phyloP scores from a whole-genome alignment of 2,113 vertebrate species.

The Crotalus tigris region DNA sequence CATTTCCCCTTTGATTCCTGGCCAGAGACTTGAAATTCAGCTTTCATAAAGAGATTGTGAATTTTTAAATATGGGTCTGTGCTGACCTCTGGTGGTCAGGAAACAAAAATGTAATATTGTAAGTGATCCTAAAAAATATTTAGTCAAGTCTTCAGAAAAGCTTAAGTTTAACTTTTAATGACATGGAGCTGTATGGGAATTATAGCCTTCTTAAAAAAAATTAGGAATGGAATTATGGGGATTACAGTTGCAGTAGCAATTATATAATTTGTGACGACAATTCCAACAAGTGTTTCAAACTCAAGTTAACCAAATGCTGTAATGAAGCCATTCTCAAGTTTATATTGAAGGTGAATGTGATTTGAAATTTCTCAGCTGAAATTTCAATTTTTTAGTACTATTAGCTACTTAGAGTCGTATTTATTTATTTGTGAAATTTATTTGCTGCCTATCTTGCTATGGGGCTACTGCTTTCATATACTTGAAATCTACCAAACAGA shows the following conservation, averaged over 20 bases:
- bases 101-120: background rate
- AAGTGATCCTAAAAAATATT: background rate
- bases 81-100: background rate
- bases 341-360: background rate
- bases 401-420: background rate
- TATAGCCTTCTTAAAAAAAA: background rate
- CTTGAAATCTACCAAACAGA: background rate
- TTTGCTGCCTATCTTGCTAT: background rate
- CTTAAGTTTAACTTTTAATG: background rate
- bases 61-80: background rate
- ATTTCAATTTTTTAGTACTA: background rate
- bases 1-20: background rate
- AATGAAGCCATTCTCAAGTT: background rate
- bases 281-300: background rate
- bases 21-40: accelerated
- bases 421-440: background rate
- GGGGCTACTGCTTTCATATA: background rate
- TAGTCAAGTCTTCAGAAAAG: background rate
- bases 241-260: background rate
- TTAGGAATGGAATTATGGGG: background rate
- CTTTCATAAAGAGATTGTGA: background rate
- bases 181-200: background rate
- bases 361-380: background rate
- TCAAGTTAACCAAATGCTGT: background rate
- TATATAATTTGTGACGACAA: background rate